A percentile compares a stretch with the other conserved stretches of the same genome.
Evolutionary conservation across 1,140 invertebrate species (phyloP).

Genomic region (Micrasema minimum): DNA sequence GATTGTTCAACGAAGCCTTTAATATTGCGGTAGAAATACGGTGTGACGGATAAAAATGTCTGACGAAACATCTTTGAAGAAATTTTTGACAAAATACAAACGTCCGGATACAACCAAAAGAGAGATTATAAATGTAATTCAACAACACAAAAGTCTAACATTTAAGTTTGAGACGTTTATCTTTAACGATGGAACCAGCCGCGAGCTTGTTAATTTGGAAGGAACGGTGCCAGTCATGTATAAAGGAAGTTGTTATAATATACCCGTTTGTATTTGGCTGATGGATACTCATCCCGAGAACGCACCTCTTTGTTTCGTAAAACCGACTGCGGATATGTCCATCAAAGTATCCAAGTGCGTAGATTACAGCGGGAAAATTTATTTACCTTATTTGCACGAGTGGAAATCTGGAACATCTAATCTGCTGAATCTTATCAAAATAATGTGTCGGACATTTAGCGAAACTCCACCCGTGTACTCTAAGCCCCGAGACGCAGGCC

Average conservation of each 20-base stretch:
- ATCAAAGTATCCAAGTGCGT: constrained; percentile 95
- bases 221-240: constrained; percentile 94
- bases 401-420: constrained; percentile 90
- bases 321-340: constrained; percentile 94
- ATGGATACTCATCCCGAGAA: constrained; percentile 97
- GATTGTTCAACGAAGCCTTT: no score
- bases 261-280: constrained; percentile 96
- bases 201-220: constrained; percentile 85
- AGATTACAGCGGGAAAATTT: constrained; percentile 95
- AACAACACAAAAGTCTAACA: constrained; percentile 77
- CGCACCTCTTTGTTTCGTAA: constrained; percentile 98
- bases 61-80: constrained; percentile 67
- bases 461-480: constrained; percentile 95
- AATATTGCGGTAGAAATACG: no score
- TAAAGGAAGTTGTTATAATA: constrained; percentile 93
- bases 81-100: constrained; percentile 74
- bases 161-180: constrained; percentile 71
- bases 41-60: constrained; percentile 53
- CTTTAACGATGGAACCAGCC: constrained; percentile 89
- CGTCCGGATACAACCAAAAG: constrained; percentile 79
- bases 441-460: constrained; percentile 93
- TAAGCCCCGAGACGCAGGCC: constrained; percentile 67
- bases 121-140: constrained; percentile 78
- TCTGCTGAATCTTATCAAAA: constrained; percentile 86
- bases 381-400: constrained; percentile 95